Base-by-base conservation (phyloP, 1,140 invertebrate genomes). In the Periplaneta americana region DNA sequence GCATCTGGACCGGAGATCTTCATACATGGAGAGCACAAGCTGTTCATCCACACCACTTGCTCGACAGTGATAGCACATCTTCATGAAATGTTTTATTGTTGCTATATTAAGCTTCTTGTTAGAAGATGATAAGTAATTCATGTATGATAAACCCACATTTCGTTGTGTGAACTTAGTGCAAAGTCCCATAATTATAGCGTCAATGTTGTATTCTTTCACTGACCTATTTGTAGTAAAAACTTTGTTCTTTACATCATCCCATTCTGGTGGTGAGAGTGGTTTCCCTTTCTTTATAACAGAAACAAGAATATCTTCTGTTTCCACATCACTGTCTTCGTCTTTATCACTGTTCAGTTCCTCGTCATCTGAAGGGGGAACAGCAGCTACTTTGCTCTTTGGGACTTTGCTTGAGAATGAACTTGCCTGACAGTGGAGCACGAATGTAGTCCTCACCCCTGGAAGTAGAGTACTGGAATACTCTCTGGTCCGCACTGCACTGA, bases 71-170 rank as follows among this genome's bases (percentile, higher is more conserved):
- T 88, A 87, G 82, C 92, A 92, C 10, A 92, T 85, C 79, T 85
- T 84, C 37, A 94, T 85, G 81, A 93, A 88, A 22, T 39, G 48
- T 11, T 80, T 31, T 17, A 83, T 28, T 3, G 57, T 79, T 28
- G 81, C 66, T 32, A 92, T 83, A 86, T 90, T 92, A 11, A 92
- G 84, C 57, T 90, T 84, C 37, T 85, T 85, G 66, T 88, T 87
- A 34, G 87, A 86, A 11, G 84, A 83, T 84, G 88, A 86, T 31
- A 94, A 85, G 88, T 91, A 91, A 13, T 91, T 85, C 13, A 91
- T 85, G 87, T 92, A 95, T 35, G 87, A 89, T 82, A 90, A 88
- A 9, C 90, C 93, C 66, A 89, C 83, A 66, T 90, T 83, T 82
- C 90, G 84, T 34, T 91, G 88, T 18, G 87, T 87, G 0, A 84